phyloP scores from a whole-genome alignment of 2,113 vertebrate genomes.

The Nymphicus hollandicus region DNA sequence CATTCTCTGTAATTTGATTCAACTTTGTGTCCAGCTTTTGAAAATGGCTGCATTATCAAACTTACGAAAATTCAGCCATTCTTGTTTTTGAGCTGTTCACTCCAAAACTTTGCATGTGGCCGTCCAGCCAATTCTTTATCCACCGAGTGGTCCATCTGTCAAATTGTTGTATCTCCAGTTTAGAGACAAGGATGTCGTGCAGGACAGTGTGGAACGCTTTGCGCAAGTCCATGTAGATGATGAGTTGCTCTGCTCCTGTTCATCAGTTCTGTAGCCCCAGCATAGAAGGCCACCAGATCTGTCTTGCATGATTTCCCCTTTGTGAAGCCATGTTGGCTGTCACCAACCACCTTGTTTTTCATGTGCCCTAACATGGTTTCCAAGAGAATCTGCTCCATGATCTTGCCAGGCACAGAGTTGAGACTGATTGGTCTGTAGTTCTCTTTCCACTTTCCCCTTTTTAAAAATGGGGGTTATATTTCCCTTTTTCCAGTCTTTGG shows the following conservation, averaged over 20 bases:
- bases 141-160: background rate
- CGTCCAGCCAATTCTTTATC: background rate
- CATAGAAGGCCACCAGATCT: background rate
- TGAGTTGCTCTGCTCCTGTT: background rate
- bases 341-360: background rate
- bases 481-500: background rate
- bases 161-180: background rate
- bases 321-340: background rate
- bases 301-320: background rate
- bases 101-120: background rate
- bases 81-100: background rate
- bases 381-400: background rate
- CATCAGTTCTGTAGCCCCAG: background rate
- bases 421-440: background rate
- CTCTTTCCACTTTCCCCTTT: background rate
- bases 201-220: background rate
- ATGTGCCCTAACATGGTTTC: background rate
- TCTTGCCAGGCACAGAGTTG: background rate
- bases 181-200: background rate
- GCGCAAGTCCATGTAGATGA: background rate
- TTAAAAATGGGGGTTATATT: background rate
- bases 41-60: background rate
- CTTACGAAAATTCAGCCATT: background rate
- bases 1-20: background rate
- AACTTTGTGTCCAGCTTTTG: background rate